A percentile compares a stretch with the other conserved stretches of the same genome.
Conservation (phyloP, 2,888 invertebrate genomes). For the Catocala nupta region DNA sequence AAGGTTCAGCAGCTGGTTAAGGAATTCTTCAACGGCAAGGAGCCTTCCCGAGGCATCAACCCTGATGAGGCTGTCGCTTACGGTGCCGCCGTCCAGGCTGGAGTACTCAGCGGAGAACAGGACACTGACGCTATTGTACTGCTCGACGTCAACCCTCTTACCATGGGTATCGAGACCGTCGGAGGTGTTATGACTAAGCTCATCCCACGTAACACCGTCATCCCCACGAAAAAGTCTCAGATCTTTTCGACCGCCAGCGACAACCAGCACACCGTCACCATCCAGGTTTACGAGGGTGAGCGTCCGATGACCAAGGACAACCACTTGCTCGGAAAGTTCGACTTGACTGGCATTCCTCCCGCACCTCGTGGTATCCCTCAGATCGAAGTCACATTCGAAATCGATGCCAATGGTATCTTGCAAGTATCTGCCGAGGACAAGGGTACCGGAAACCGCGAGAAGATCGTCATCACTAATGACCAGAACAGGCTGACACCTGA, state of each 20-base stretch:
- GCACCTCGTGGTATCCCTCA: conserved; percentile 97
- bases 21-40: conserved; percentile 99
- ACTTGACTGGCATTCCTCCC: conserved; percentile 98
- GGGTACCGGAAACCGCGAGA: conserved; percentile 99
- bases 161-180: conserved; percentile 99
- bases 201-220: conserved; percentile 99
- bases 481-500: conserved; percentile 98
- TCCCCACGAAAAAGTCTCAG: conserved; percentile 99
- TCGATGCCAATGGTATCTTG: conserved; percentile 97
- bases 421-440: conserved; percentile 99
- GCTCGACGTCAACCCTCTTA: conserved; percentile 99
- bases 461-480: conserved; percentile 99
- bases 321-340: conserved; percentile 99
- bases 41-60: conserved; percentile 99
- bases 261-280: conserved; percentile 99
- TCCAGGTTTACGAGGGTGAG: conserved; percentile 99
- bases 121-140: conserved; percentile 98
- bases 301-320: conserved; percentile 99
- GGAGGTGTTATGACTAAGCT: conserved; percentile 99
- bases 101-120: conserved; percentile 98
- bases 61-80: conserved; percentile 99
- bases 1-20: conserved; percentile 98
- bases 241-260: conserved; percentile 99
- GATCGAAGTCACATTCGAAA: conserved; percentile 98
- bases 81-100: conserved; percentile 99